A percentile compares a stretch with the other conserved stretches of the same genome.
Conservation (phyloP, 1,140 invertebrate genomes). For the Drosophila ohnishii region DNA sequence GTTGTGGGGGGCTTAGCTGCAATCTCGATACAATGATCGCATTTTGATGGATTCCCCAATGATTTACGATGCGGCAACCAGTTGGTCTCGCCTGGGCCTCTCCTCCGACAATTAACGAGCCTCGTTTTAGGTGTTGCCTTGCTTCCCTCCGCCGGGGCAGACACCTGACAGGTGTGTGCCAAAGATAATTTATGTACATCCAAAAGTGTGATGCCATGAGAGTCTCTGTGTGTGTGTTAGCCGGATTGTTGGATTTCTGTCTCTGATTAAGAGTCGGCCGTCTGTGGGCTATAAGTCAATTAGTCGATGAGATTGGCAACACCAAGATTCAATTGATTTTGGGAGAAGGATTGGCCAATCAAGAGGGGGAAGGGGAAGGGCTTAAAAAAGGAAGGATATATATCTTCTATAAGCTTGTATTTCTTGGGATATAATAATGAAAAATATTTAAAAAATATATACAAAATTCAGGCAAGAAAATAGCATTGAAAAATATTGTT, state of each 20-base stretch:
- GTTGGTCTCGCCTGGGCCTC: not conserved
- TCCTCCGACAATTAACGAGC: slow-evolving; percentile 66
- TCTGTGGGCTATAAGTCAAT: slow-evolving; percentile 58
- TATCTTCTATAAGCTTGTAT: too few species aligned
- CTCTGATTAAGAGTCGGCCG: slow-evolving; percentile 41
- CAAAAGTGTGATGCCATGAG: slow-evolving; percentile 68
- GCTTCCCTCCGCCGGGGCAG: slow-evolving; percentile 5
- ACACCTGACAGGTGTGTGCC: slow-evolving; percentile 55
- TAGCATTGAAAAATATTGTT: not conserved
- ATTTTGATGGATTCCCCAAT: slow-evolving; percentile 78
- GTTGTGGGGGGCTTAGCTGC: slow-evolving; percentile 65
- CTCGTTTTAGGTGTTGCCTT: slow-evolving; percentile 60
- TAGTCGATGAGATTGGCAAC: slow-evolving; percentile 66
- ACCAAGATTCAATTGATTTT: slow-evolving; percentile 61
- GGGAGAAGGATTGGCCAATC: slow-evolving; percentile 1
- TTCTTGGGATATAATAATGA: too few species aligned
- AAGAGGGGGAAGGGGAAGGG: not conserved
- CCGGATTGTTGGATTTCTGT: slow-evolving; percentile 23
- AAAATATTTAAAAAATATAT: not conserved
- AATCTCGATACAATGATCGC: slow-evolving; percentile 78
- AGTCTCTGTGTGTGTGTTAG: slow-evolving; percentile 14
- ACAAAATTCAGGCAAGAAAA: too few species aligned
- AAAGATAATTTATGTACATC: slow-evolving; percentile 78
- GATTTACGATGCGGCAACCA: slow-evolving; percentile 70
- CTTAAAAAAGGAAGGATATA: not conserved